Evolutionary conservation across 2,888 invertebrate species (phyloP).

Genomic region (Oscheius sp.): DNA sequence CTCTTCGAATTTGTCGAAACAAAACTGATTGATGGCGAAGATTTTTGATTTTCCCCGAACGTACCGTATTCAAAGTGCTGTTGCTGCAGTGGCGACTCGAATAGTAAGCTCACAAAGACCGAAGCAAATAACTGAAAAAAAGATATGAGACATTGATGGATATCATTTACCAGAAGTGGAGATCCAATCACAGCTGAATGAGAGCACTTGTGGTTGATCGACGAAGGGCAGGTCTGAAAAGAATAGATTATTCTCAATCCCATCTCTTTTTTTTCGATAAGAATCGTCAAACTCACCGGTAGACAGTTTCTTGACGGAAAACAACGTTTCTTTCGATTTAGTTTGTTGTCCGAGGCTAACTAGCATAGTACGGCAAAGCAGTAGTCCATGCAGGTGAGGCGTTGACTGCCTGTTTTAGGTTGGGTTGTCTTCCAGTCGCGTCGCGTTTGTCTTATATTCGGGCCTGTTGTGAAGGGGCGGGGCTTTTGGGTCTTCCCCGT

Average conservation of each 20-base stretch:
- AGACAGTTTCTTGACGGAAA: slow-evolving; percentile 3
- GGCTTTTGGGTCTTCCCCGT: slow-evolving; percentile 28
- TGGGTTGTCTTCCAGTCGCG: not conserved
- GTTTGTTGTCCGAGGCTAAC: slow-evolving; percentile 30
- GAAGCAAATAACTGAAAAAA: slow-evolving; percentile 67
- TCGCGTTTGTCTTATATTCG: slow-evolving; percentile 13
- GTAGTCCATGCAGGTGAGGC: slow-evolving; percentile 28
- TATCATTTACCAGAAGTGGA: too few relatives aligned
- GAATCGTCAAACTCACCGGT: slow-evolving; percentile 16
- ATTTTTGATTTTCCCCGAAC: too few relatives aligned
- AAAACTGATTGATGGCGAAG: slow-evolving; percentile 4
- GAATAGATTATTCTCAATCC: not conserved
- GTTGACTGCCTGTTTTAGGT: slow-evolving; percentile 15
- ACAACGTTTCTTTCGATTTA: too few relatives aligned
- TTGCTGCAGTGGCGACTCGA: slow-evolving; percentile 57
- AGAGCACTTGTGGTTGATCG: slow-evolving; percentile 29
- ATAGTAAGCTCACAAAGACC: slow-evolving; percentile 64
- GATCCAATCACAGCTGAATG: slow-evolving; percentile 59
- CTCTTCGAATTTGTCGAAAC: not conserved
- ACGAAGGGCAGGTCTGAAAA: slow-evolving; percentile 15
- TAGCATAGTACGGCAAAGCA: slow-evolving; percentile 31
- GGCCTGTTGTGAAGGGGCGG: slow-evolving; percentile 14
- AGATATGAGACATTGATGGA: too few relatives aligned
- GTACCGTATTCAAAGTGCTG: slow-evolving; percentile 20
- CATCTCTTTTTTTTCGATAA: not conserved